Evolutionary conservation across 2,113 vertebrate genomes (phyloP).

Genomic region (Alethe castanea): DNA sequence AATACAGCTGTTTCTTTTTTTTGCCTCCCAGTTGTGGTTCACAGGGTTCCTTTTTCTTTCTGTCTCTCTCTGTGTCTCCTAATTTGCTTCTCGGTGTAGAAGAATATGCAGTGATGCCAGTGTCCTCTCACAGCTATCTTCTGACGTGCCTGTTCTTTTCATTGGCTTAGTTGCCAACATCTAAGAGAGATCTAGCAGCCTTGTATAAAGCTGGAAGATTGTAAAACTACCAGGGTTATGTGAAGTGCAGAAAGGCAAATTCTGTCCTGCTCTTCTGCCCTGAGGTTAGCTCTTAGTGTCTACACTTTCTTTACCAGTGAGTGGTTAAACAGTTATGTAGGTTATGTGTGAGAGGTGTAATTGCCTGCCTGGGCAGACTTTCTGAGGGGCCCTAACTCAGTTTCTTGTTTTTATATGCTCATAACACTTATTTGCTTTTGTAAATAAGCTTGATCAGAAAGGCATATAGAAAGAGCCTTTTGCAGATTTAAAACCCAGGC

Average conservation of each 20-base stretch:
- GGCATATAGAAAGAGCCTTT: neutral
- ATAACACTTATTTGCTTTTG: neutral
- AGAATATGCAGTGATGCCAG: neutral
- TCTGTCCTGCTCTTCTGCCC: neutral
- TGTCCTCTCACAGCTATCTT: neutral
- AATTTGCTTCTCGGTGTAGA: neutral
- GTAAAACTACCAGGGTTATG: neutral
- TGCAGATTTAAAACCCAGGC: neutral
- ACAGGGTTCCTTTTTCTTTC: neutral
- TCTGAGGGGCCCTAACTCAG: neutral
- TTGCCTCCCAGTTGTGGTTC: neutral
- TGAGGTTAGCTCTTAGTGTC: neutral
- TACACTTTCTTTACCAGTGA: neutral
- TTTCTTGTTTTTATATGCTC: neutral
- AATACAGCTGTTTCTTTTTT: neutral
- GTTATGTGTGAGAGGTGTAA: neutral
- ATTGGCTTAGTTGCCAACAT: neutral
- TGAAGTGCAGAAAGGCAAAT: neutral
- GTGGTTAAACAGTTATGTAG: neutral
- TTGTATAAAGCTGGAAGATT: neutral
- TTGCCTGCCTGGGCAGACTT: neutral
- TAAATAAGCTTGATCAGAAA: neutral
- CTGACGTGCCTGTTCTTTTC: neutral
- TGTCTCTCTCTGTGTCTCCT: neutral
- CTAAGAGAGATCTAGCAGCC: neutral